A percentile compares a stretch with the other conserved stretches of the same genome.
Conservation (phyloP, 2,113 vertebrate species). For the Cavia porcellus region DNA sequence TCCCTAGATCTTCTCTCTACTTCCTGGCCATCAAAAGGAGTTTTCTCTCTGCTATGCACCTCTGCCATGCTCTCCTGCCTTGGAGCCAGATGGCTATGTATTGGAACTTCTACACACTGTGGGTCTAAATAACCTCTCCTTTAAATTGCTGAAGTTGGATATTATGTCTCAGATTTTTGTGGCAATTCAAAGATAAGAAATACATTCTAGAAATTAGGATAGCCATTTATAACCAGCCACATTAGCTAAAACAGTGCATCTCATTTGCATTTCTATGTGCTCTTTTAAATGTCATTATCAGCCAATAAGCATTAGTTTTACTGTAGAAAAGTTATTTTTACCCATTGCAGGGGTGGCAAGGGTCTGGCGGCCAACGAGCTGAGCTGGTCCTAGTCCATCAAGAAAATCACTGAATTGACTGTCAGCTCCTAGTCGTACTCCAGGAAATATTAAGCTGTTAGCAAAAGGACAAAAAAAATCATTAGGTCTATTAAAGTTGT, state of each 20-base stretch:
- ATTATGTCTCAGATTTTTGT: neutral
- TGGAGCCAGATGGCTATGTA: neutral
- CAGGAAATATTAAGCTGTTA: conserved; percentile 96
- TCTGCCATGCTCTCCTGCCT: neutral
- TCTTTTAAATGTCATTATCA: neutral
- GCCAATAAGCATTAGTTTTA: neutral
- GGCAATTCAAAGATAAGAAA: conserved; percentile 18
- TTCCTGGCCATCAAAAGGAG: neutral
- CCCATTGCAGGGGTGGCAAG: conserved; percentile 98
- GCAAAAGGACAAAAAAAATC: conserved; percentile 59
- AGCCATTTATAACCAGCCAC: neutral
- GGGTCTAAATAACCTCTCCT: neutral
- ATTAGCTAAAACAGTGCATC: neutral
- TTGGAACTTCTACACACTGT: neutral
- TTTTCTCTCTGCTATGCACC: neutral
- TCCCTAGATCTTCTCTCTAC: neutral
- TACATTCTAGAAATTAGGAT: neutral
- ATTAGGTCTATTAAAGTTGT: neutral
- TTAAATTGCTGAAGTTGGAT: neutral
- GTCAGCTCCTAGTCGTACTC: conserved; percentile 96
- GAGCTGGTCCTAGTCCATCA: conserved; percentile 97
- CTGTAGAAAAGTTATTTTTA: conserved; percentile 85
- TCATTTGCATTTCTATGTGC: neutral
- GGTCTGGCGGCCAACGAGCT: conserved; percentile 97
- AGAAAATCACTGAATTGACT: conserved; percentile 99